phyloP scores from a whole-genome alignment of 1,140 invertebrate species.

The Drosophila setifemur region DNA sequence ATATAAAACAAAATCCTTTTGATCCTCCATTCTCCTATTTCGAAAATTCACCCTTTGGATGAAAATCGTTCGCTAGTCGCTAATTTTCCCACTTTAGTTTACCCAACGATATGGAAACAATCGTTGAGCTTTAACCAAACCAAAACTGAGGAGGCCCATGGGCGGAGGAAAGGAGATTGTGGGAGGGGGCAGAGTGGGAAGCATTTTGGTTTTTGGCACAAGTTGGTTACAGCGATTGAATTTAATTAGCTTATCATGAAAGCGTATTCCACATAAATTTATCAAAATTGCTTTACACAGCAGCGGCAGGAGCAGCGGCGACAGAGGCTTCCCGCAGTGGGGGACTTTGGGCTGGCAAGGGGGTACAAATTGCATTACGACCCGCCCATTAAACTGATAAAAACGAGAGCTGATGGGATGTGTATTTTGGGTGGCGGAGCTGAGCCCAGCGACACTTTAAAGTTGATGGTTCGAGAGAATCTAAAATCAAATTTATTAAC shows the following conservation, averaged over 20 bases:
- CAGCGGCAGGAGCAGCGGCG: too few relatives aligned
- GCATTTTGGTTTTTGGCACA: constrained; percentile 67
- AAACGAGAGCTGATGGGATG: constrained; percentile 59
- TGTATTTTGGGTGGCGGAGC: too few relatives aligned
- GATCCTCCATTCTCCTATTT: too few relatives aligned
- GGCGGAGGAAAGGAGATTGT: background rate
- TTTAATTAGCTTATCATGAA: constrained; percentile 81
- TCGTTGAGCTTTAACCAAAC: constrained; percentile 54
- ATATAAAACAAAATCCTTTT: too few relatives aligned
- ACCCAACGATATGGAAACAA: constrained; percentile 68
- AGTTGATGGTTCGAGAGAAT: constrained; percentile 63
- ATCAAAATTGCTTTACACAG: constrained; percentile 79
- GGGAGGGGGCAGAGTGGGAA: background rate
- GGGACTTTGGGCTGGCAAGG: background rate
- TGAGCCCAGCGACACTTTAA: constrained; percentile 62
- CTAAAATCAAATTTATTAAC: constrained; percentile 80
- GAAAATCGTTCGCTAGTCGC: constrained; percentile 25
- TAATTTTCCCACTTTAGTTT: constrained; percentile 50
- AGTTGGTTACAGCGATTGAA: constrained; percentile 78
- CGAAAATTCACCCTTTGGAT: too few relatives aligned
- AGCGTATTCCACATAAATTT: constrained; percentile 80
- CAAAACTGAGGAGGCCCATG: background rate
- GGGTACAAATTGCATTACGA: constrained; percentile 72
- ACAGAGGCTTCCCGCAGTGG: background rate
- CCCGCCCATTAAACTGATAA: constrained; percentile 78